Evolutionary conservation across 2,888 invertebrate genomes (phyloP).

Genomic region (Temnothorax unifasciatus): DNA sequence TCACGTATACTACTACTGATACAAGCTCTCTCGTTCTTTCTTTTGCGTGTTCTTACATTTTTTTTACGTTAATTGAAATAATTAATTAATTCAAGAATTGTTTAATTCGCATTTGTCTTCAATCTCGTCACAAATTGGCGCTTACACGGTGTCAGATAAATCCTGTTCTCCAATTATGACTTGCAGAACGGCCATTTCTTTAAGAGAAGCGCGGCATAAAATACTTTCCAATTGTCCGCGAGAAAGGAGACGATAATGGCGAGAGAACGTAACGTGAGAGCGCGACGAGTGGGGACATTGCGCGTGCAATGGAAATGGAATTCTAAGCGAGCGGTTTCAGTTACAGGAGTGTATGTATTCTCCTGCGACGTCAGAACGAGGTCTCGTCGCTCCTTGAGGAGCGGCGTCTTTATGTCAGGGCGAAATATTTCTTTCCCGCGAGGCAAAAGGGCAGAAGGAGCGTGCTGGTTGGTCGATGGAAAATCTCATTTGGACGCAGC

Average conservation of each 20-base stretch:
- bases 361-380: constrained; percentile 17
- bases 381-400: constrained; percentile 1
- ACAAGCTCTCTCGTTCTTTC: background rate
- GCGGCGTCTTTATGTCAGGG: constrained; percentile 32
- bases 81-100: background rate
- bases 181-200: background rate
- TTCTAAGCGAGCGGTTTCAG: constrained; percentile 39
- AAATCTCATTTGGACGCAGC: constrained; percentile 74
- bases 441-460: constrained; percentile 32
- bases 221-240: constrained; percentile 20
- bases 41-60: background rate
- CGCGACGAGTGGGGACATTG: constrained; percentile 1
- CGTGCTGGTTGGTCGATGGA: constrained; percentile 62
- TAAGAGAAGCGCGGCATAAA: background rate
- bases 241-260: constrained; percentile 31
- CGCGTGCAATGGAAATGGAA: constrained; percentile 26
- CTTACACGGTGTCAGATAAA: background rate
- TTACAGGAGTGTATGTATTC: constrained; percentile 36
- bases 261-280: constrained; percentile 36
- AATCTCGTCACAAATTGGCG: background rate
- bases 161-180: background rate
- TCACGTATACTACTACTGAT: background rate
- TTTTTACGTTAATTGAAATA: background rate
- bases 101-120: background rate
- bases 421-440: constrained; percentile 43